Conservation (phyloP, 1,140 invertebrate species). For the Globodera ellingtonae region DNA sequence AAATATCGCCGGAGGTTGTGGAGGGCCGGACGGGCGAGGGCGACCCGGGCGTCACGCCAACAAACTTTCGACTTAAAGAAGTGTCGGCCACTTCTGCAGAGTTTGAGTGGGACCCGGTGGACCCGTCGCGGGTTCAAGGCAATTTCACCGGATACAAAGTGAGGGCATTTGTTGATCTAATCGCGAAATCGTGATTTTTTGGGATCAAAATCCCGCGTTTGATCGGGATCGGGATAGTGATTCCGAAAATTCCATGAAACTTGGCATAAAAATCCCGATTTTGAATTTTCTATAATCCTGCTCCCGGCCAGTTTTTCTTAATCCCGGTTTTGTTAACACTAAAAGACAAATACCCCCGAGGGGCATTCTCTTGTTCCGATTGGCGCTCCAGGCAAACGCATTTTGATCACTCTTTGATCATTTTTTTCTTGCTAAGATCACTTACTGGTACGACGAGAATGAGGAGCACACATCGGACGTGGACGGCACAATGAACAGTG, state of each 20-base stretch:
- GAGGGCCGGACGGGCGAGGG: slow-evolving; percentile 71
- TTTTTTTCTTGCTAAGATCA: slow-evolving; percentile 34
- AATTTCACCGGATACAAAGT: slow-evolving; percentile 90
- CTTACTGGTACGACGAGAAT: slow-evolving; percentile 58
- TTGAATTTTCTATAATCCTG: neutral
- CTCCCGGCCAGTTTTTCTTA: no score
- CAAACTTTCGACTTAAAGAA: slow-evolving; percentile 52
- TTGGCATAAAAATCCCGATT: no score
- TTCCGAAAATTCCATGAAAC: neutral
- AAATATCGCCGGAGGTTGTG: slow-evolving; percentile 80
- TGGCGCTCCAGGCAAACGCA: no score
- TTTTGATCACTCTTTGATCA: no score
- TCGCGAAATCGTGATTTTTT: neutral
- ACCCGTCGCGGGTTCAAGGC: slow-evolving; percentile 69
- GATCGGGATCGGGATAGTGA: no score
- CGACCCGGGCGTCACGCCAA: slow-evolving; percentile 53
- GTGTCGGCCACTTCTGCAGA: slow-evolving; percentile 54
- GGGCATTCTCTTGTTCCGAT: no score
- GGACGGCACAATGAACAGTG: neutral
- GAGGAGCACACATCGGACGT: slow-evolving; percentile 28
- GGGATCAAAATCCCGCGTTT: neutral
- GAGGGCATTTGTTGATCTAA: slow-evolving; percentile 25
- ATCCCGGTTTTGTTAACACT: no score
- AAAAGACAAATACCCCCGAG: neutral
- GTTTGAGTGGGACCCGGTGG: slow-evolving; percentile 62